These are phyloP conservation scores for Neotoma lepida DNA, from an alignment of 2,113 vertebrate species.

Conservation along the genomic window DNA sequence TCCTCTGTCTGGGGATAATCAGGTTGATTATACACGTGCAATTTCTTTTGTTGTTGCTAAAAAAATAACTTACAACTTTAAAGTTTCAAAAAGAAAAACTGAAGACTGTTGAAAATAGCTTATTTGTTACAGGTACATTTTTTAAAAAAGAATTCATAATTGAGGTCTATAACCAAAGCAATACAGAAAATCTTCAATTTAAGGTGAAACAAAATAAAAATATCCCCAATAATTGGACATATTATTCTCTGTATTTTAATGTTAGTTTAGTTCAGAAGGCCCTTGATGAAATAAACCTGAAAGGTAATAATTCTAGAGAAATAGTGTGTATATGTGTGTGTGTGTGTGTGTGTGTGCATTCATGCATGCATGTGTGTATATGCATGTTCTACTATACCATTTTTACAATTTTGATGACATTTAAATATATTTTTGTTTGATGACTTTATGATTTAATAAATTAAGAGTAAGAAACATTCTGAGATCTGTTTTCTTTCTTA, in stretches of 20 bases:
- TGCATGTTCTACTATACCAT: background rate
- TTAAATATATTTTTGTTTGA: background rate
- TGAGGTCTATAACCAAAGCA: constrained; percentile 15
- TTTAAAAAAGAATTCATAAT: constrained; percentile 39
- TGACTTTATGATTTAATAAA: background rate
- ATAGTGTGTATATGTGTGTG: no score
- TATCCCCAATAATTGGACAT: background rate
- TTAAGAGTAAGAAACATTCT: background rate
- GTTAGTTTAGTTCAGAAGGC: background rate
- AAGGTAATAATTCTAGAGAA: constrained; percentile 6
- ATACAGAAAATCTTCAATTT: background rate
- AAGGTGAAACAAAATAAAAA: constrained; percentile 20
- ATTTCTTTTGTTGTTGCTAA: background rate
- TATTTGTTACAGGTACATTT: constrained; percentile 1
- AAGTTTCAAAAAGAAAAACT: background rate
- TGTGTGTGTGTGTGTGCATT: background rate
- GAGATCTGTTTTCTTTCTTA: background rate
- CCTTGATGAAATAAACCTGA: background rate
- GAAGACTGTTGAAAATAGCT: constrained; percentile 28
- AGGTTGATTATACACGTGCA: background rate
- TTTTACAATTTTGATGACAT: constrained; percentile 31
- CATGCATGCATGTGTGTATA: background rate
- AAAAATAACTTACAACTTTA: background rate
- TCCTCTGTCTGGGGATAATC: constrained; percentile 17
- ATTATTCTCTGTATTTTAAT: constrained; percentile 33